Evolutionary conservation across 2,113 vertebrate genomes (phyloP).

Genomic region (Peromyscus leucopus): DNA sequence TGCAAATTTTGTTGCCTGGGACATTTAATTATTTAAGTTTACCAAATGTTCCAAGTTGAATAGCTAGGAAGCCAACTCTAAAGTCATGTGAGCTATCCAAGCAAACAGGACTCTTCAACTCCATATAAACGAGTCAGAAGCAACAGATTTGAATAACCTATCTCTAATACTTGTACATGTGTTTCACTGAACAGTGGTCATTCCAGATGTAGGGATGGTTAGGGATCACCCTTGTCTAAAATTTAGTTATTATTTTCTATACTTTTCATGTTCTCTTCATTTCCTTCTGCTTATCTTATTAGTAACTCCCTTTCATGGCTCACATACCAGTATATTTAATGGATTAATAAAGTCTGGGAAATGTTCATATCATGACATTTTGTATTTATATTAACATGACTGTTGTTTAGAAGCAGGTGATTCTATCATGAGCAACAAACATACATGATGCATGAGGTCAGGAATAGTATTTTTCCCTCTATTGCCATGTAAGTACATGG

Average conservation of each 20-base stretch:
- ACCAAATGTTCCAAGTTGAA: slow-evolving; percentile 23
- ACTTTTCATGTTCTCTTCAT: not conserved
- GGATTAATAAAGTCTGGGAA: slow-evolving; percentile 20
- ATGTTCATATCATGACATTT: not conserved
- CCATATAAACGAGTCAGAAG: not conserved
- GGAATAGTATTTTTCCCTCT: not conserved
- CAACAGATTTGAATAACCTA: not conserved
- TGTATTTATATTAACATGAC: not conserved
- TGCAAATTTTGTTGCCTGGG: slow-evolving; percentile 14
- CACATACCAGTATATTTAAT: not conserved
- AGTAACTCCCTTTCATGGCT: not conserved
- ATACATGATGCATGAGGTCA: not conserved
- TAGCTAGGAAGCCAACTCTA: not conserved
- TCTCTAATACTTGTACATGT: not conserved
- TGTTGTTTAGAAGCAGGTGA: slow-evolving; percentile 37
- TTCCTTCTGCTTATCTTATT: not conserved
- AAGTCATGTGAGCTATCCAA: not conserved
- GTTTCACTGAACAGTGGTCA: not conserved
- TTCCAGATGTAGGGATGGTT: not conserved
- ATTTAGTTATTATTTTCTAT: not conserved
- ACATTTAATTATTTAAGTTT: not conserved
- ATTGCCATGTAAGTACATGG: too few species aligned
- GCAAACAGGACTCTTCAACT: not conserved
- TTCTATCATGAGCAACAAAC: not conserved
- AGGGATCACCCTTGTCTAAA: slow-evolving; percentile 1